Evolutionary conservation across 2,113 vertebrate genomes (phyloP).

Genomic region (Salvelinus alpinus): DNA sequence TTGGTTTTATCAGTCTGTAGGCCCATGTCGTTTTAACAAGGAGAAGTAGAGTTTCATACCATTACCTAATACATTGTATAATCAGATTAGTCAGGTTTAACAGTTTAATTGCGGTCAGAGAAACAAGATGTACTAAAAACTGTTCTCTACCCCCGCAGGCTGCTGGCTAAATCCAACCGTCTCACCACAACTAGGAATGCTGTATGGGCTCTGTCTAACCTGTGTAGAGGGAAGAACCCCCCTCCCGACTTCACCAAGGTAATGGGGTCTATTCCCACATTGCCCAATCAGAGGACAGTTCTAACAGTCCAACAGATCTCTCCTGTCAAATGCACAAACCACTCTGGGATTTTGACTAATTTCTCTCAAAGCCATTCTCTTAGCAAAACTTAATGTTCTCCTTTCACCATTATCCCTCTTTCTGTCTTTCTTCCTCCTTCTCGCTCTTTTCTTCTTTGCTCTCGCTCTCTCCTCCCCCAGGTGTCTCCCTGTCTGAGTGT

Average conservation of each 20-base stretch:
- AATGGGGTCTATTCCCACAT: no score
- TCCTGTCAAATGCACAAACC: no score
- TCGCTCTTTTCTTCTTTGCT: background rate
- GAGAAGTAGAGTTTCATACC: background rate
- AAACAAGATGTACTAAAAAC: background rate
- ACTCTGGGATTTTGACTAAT: no score
- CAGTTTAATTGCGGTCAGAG: background rate
- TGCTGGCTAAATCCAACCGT: constrained; percentile 86
- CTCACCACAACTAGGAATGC: constrained; percentile 91
- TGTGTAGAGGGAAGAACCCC: constrained; percentile 92
- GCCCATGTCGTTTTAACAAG: background rate
- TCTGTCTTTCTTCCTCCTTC: background rate
- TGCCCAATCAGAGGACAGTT: no score
- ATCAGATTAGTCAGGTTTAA: background rate
- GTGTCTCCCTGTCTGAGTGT: constrained; percentile 89
- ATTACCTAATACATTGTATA: background rate
- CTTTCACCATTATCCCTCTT: background rate
- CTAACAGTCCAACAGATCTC: background rate
- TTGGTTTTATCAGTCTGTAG: background rate
- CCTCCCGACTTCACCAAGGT: constrained; percentile 92
- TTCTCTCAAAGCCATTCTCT: background rate
- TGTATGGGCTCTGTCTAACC: constrained; percentile 91
- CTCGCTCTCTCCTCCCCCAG: constrained; percentile 54
- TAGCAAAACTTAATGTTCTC: background rate
- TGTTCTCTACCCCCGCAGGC: constrained; percentile 61